Conservation (phyloP, 2,888 invertebrate species). For the Diaphora mendica region DNA sequence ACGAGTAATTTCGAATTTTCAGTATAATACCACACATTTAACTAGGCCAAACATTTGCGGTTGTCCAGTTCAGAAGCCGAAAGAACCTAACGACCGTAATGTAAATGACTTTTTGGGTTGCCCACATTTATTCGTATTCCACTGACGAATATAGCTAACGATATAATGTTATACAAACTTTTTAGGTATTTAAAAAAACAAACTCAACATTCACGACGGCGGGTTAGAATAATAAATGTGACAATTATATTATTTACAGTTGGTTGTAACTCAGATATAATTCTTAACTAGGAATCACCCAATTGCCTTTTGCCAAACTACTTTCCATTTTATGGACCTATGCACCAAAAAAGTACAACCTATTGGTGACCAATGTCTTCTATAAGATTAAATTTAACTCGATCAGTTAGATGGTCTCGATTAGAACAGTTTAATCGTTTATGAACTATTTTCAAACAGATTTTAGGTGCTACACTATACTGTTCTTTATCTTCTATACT, state of each 20-base stretch:
- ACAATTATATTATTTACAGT: neutral
- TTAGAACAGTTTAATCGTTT: too few species aligned
- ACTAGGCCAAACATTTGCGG: slow-evolving; percentile 23
- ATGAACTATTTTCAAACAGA: too few species aligned
- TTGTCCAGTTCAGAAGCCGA: slow-evolving; percentile 23
- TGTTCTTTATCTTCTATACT: too few species aligned
- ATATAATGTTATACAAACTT: slow-evolving; percentile 13
- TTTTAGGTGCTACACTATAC: too few species aligned
- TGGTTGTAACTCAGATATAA: neutral
- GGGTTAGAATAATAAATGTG: neutral
- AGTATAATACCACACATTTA: slow-evolving; percentile 33
- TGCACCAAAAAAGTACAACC: neutral
- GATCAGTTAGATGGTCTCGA: too few species aligned
- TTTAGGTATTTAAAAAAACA: neutral
- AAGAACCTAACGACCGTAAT: slow-evolving; percentile 36
- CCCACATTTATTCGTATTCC: slow-evolving; percentile 19
- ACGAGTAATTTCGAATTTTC: slow-evolving; percentile 6
- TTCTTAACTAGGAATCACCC: neutral
- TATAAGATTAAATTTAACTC: neutral
- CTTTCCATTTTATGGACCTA: too few species aligned
- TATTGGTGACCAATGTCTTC: neutral
- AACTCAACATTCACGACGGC: neutral
- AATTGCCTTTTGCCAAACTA: too few species aligned
- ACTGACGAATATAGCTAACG: slow-evolving; percentile 26
- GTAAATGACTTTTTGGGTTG: slow-evolving; percentile 33